Base-by-base conservation (phyloP, 2,113 vertebrate species). In the Sinocyclocheilus grahami region DNA sequence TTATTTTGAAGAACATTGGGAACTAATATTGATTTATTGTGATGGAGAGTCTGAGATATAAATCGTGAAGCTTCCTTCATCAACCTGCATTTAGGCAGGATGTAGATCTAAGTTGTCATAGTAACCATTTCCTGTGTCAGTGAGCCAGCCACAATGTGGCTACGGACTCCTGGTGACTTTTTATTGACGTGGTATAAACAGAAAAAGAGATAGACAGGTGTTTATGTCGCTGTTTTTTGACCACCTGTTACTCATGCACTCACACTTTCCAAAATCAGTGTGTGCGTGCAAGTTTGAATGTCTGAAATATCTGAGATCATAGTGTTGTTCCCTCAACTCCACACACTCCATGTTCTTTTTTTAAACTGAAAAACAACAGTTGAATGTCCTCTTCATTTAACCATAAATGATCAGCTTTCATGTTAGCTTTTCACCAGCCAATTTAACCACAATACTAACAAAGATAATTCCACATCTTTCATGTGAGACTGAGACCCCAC, bases 61-160 rank as follows among this genome's bases (percentile, higher is more conserved):
- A 27, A 71, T 82, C 1, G 11, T 82, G 53, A 62, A 46, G 55
- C 22, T 80, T 86, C 63, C 37, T 27, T 84, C 82, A 71, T 46
- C 71, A 22, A 74, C 39, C 84, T 83, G 42, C 65, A 48, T 55
- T 82, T 72, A 88, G 30, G 86, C 93, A 91, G 93, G 92, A 94
- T 90, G 90, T 91, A 83, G 79, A 91, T 72, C 75, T 24, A 11
- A 11, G 88, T 91, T 86, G 65, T 91, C 88, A 92, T 92, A 86
- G 91, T 84, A 72, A 94, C 91, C 79, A 87, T 85, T 93, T 94
- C 93, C 91, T 91, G 87, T 90, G 30, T 22, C 27, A 20, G 71
- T 87, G 75, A 87, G 24, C 46, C 16, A 69, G 46, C 62, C 42
- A 11, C 80, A 87, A 79, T 83, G 83, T 87, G 67, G 75, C 33